Conservation (phyloP, 1,140 invertebrate species). For the Drosophila asahinai region DNA sequence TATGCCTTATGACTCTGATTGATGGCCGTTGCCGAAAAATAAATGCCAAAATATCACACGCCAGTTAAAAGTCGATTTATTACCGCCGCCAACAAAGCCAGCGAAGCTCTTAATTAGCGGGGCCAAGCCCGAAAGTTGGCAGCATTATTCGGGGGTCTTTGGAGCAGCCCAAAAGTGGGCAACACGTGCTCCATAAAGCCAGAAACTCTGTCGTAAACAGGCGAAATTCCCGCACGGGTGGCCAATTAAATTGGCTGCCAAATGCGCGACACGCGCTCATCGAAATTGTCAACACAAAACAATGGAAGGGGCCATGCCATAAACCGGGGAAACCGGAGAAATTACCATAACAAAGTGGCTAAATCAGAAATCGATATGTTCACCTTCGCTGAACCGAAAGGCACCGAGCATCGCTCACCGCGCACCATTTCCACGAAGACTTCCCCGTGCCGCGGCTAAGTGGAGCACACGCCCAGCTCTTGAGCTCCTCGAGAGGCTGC, state of each 20-base stretch:
- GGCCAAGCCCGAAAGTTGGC: slow-evolving; percentile 33
- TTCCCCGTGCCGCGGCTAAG: slow-evolving; percentile 11
- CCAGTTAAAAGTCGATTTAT: slow-evolving; percentile 57
- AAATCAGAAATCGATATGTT: slow-evolving; percentile 70
- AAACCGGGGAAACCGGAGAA: slow-evolving; percentile 14
- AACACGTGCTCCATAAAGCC: slow-evolving; percentile 24
- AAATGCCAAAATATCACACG: slow-evolving; percentile 74
- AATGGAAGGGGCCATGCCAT: neutral
- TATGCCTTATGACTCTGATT: slow-evolving; percentile 62
- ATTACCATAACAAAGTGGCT: slow-evolving; percentile 68
- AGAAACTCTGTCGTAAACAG: slow-evolving; percentile 38
- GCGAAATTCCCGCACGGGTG: slow-evolving; percentile 37
- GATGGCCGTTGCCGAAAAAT: slow-evolving; percentile 52
- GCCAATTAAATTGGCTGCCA: slow-evolving; percentile 64
- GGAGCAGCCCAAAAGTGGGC: slow-evolving; percentile 30
- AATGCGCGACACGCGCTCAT: slow-evolving; percentile 61
- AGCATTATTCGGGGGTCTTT: neutral
- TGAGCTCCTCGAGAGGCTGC: slow-evolving; percentile 30
- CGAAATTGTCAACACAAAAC: slow-evolving; percentile 34
- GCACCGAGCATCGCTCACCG: neutral
- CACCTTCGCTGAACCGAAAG: slow-evolving; percentile 39
- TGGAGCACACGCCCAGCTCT: slow-evolving; percentile 55
- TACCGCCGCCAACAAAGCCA: slow-evolving; percentile 38
- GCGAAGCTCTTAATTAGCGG: slow-evolving; percentile 34
- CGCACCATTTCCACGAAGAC: neutral